Percentiles rank a stretch among this genome's conserved stretches.
phyloP scores from a whole-genome alignment of 2,113 vertebrate genomes.

The Planiliza haematocheilus region DNA sequence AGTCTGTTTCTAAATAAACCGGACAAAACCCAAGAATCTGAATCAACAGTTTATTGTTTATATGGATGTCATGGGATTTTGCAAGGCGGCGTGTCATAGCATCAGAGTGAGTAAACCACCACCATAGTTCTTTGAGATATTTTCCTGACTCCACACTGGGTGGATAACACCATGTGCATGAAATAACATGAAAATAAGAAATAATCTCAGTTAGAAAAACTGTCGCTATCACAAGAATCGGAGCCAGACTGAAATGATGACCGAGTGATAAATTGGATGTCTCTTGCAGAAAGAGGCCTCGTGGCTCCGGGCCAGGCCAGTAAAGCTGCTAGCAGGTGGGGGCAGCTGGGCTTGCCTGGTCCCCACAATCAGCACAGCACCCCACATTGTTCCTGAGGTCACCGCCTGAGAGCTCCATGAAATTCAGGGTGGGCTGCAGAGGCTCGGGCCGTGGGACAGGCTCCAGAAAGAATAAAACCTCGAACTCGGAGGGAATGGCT shows the following conservation, averaged over 20 bases:
- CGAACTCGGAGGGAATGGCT: conserved; percentile 15
- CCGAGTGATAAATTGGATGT: neutral
- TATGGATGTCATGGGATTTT: no score
- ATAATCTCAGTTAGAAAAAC: neutral
- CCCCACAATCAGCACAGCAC: conserved; percentile 57
- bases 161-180: no score
- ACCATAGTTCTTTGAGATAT: no score
- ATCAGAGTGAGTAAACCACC: no score
- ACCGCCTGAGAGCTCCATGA: conserved; percentile 62
- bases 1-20: no score
- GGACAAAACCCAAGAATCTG: no score
- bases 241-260: neutral
- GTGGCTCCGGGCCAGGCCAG: conserved; percentile 36
- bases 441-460: conserved; percentile 37
- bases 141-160: no score
- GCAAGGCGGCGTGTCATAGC: no score
- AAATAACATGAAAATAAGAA: no score
- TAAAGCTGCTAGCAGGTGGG: conserved; percentile 67
- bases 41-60: no score
- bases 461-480: conserved; percentile 64
- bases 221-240: neutral
- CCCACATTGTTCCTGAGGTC: conserved; percentile 60
- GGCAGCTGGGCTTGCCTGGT: conserved; percentile 52
- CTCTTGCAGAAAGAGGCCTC: conserved; percentile 10
- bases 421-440: conserved; percentile 61